These are phyloP conservation scores for Dreissena rostriformis DNA, from an alignment of 1,140 invertebrate species.

Conservation along the genomic window DNA sequence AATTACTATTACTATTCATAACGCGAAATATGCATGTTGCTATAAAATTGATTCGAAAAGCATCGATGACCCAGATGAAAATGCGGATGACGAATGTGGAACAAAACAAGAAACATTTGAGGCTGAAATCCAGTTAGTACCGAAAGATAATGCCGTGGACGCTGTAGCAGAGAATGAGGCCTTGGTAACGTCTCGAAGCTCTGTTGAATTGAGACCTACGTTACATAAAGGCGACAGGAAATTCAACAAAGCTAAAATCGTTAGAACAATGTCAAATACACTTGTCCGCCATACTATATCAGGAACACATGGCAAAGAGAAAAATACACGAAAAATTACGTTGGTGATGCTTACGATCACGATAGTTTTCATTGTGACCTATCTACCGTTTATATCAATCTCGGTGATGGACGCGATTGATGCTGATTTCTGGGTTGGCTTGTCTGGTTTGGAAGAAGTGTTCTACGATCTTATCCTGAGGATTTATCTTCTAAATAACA, in stretches of 20 bases:
- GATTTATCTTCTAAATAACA: slow-evolving; percentile 68
- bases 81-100: background rate
- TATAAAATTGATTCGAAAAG: background rate
- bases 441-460: background rate
- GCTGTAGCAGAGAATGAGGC: background rate
- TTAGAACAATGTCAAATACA: background rate
- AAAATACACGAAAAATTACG: slow-evolving; percentile 46
- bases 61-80: background rate
- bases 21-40: background rate
- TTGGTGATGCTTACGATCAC: slow-evolving; percentile 64
- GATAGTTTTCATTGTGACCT: slow-evolving; percentile 61
- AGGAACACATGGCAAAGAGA: slow-evolving; percentile 15
- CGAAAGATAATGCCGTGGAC: background rate
- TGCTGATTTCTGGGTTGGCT: slow-evolving; percentile 30
- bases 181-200: background rate
- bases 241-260: background rate
- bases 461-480: slow-evolving; percentile 54
- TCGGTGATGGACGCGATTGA: slow-evolving; percentile 51
- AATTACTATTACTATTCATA: background rate
- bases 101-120: background rate
- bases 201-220: background rate
- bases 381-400: slow-evolving; percentile 61
- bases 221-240: background rate
- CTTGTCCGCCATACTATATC: slow-evolving; percentile 16
- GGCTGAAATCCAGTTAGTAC: background rate